Percentiles rank a stretch among this genome's conserved stretches.
phyloP scores from a whole-genome alignment of 2,888 invertebrate genomes.

The Nycteola revayana region DNA sequence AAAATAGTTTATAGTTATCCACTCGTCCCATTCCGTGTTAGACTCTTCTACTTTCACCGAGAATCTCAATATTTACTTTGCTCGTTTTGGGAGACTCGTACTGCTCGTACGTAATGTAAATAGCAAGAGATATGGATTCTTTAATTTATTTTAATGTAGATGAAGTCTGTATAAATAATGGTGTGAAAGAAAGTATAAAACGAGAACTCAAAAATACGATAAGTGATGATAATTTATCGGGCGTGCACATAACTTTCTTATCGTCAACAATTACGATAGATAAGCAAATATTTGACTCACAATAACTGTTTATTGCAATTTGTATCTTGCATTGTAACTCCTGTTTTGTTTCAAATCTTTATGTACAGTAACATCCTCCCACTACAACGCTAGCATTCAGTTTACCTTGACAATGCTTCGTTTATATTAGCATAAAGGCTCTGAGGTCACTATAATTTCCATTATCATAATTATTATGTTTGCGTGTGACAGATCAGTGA shows the following conservation, averaged over 20 bases:
- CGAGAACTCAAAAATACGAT: no score
- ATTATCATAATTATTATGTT: slow-evolving; percentile 46
- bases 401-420: slow-evolving; percentile 56
- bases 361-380: slow-evolving; percentile 22
- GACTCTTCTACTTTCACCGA: no score
- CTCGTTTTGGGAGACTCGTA: no score
- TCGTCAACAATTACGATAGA: slow-evolving; percentile 25
- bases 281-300: slow-evolving; percentile 22
- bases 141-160: no score
- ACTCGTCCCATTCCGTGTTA: no score
- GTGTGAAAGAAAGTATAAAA: no score
- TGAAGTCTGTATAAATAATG: no score
- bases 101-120: no score
- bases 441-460: slow-evolving; percentile 51
- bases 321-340: slow-evolving; percentile 12
- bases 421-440: slow-evolving; percentile 55
- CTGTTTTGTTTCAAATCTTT: slow-evolving; percentile 19
- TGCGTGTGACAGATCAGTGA: slow-evolving; percentile 40
- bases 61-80: no score
- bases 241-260: slow-evolving; percentile 30
- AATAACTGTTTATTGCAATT: slow-evolving; percentile 31
- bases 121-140: no score
- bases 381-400: slow-evolving; percentile 26
- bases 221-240: slow-evolving; percentile 37
- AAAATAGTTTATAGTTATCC: no score